Evolutionary conservation across 2,888 invertebrate species (phyloP).

Genomic region (Pandemis cinnamomeana): DNA sequence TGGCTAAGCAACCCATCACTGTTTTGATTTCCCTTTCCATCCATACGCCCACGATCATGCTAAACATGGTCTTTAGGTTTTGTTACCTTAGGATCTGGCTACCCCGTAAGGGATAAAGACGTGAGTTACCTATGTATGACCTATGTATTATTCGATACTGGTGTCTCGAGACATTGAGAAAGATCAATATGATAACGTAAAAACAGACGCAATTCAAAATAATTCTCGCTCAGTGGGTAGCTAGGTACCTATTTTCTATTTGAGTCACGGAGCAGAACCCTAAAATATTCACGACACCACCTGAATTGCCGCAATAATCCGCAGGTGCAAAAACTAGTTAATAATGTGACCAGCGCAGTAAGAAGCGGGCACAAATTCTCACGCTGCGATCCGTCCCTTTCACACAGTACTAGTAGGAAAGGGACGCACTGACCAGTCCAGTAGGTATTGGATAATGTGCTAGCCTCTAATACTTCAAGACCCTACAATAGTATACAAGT

Average conservation of each 20-base stretch:
- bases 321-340: constrained; percentile 34
- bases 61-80: too few relatives aligned
- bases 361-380: neutral
- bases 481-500: neutral
- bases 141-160: too few relatives aligned
- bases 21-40: too few relatives aligned
- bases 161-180: neutral
- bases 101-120: too few relatives aligned
- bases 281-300: neutral
- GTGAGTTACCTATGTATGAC: too few relatives aligned
- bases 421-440: neutral
- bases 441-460: too few relatives aligned
- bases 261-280: neutral
- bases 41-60: too few relatives aligned
- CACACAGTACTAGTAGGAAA: neutral
- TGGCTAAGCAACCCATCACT: too few relatives aligned
- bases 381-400: neutral
- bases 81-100: too few relatives aligned
- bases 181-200: neutral
- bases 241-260: neutral
- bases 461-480: neutral
- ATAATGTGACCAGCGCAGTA: neutral
- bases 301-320: constrained; percentile 10
- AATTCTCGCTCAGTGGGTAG: neutral
- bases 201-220: neutral